Percentiles rank a stretch among this genome's conserved stretches.
These are phyloP conservation scores for Atherinomorus stipes DNA, from an alignment of 2,113 vertebrate species.

Conservation along the genomic window DNA sequence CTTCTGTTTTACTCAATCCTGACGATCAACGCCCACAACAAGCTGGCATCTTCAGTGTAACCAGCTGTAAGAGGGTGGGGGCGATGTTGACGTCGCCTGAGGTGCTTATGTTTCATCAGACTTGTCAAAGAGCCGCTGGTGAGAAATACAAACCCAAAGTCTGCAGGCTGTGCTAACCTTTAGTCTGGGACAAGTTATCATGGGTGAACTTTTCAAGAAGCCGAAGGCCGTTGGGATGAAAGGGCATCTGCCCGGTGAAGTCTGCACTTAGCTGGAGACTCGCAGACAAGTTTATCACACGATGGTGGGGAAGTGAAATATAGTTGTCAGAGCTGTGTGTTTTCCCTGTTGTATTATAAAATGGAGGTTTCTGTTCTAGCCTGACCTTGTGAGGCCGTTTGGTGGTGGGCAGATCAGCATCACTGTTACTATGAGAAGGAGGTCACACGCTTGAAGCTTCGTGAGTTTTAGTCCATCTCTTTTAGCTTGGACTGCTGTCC, in stretches of 20 bases:
- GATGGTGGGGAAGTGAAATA: neutral
- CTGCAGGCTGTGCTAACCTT: constrained; percentile 33
- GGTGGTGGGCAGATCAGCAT: constrained; percentile 43
- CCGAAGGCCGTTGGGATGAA: constrained; percentile 33
- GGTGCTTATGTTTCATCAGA: constrained; percentile 72
- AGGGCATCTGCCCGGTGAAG: constrained; percentile 37
- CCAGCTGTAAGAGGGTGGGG: constrained; percentile 34
- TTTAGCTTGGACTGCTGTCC: neutral
- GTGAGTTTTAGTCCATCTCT: constrained; percentile 7
- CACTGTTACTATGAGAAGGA: constrained; percentile 11
- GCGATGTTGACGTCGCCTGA: constrained; percentile 57
- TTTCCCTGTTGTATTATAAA: constrained; percentile 42
- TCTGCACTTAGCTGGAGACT: constrained; percentile 10
- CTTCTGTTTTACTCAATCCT: constrained; percentile 3
- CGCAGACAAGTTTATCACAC: constrained; percentile 27
- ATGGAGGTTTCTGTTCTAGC: constrained; percentile 48
- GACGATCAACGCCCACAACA: neutral
- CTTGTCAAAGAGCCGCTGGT: constrained; percentile 77
- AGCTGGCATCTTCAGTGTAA: constrained; percentile 1
- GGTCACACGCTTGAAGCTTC: constrained; percentile 26
- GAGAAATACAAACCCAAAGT: constrained; percentile 36
- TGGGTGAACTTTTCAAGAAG: constrained; percentile 53
- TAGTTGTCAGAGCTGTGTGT: neutral
- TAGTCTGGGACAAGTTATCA: constrained; percentile 18
- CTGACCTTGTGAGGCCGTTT: constrained; percentile 65